A percentile compares a stretch with the other conserved stretches of the same genome.
Evolutionary conservation across 2,888 invertebrate species (phyloP).

Genomic region (Sarcophaga subvicina): DNA sequence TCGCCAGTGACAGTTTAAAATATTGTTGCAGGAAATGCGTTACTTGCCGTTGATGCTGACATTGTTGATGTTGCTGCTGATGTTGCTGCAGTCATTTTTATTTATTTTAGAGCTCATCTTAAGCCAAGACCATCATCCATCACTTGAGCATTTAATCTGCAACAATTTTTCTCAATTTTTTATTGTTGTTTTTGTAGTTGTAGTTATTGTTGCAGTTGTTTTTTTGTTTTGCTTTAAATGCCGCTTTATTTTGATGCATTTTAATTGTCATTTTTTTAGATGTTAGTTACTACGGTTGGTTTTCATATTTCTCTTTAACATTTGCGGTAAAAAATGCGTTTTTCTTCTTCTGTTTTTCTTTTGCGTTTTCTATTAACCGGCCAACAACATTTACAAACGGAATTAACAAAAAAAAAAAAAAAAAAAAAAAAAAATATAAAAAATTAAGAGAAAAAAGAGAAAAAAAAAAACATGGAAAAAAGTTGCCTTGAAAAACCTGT

Average conservation of each 20-base stretch:
- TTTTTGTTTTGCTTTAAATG: background rate
- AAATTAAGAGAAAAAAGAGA: too few species aligned
- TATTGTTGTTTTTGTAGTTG: background rate
- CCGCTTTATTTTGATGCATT: background rate
- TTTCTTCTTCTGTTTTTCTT: too few species aligned
- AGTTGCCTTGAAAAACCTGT: slow-evolving; percentile 52
- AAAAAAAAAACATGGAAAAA: slow-evolving; percentile 1
- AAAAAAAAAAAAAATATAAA: background rate
- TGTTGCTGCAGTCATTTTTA: background rate
- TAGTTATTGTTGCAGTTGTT: background rate
- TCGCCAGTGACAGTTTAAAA: slow-evolving; percentile 34
- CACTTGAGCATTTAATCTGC: background rate
- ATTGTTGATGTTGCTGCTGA: background rate
- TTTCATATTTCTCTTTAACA: too few species aligned
- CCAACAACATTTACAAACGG: background rate
- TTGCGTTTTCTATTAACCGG: background rate
- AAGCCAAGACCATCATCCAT: background rate
- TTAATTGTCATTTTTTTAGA: too few species aligned
- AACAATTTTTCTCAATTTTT: background rate
- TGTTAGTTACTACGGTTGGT: too few species aligned
- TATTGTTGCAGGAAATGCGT: slow-evolving; percentile 40
- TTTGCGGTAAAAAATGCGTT: too few species aligned
- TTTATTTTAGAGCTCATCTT: background rate
- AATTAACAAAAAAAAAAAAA: background rate
- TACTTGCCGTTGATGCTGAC: background rate